Conservation (phyloP, 2,888 invertebrate genomes). For the Molanna angustata region DNA sequence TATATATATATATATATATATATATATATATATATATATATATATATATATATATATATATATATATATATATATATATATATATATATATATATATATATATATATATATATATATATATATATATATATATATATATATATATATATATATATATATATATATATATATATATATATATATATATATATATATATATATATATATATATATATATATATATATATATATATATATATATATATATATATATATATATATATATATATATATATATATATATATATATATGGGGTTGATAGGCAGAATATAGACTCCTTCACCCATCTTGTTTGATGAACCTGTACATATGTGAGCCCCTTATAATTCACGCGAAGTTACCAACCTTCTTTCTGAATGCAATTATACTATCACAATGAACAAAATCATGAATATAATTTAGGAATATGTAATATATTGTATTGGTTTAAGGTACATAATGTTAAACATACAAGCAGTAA, state of each 20-base stretch:
- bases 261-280: neutral
- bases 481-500: too few species aligned
- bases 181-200: neutral
- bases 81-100: neutral
- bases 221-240: neutral
- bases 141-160: neutral
- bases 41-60: neutral
- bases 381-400: too few species aligned
- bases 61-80: neutral
- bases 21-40: neutral
- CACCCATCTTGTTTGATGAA: too few species aligned
- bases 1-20: neutral
- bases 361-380: too few species aligned
- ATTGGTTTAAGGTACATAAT: too few species aligned
- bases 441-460: too few species aligned
- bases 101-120: neutral
- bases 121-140: neutral
- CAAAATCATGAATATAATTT: too few species aligned
- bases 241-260: neutral
- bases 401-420: too few species aligned
- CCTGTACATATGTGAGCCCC: too few species aligned
- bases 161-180: neutral
- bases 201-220: neutral
- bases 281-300: neutral
- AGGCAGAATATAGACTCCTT: too few species aligned